A percentile compares a stretch with the other conserved stretches of the same genome.
These are phyloP conservation scores for Turnix velox DNA, from an alignment of 2,113 vertebrate genomes.

Conservation along the genomic window DNA sequence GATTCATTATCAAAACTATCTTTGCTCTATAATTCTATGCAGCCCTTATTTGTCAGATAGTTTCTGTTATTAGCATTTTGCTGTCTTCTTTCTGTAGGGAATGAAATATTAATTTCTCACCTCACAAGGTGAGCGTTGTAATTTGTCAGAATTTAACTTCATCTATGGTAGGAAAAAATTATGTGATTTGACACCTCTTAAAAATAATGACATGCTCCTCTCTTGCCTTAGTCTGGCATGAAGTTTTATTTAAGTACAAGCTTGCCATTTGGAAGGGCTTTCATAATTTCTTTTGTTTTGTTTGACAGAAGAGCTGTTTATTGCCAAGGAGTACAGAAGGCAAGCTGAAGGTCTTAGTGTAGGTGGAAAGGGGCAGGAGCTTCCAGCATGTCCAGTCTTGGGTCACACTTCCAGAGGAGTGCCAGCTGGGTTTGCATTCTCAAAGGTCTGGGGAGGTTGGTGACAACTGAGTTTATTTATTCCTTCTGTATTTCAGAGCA, in stretches of 20 bases:
- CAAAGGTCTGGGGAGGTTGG: neutral
- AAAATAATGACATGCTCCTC: rapidly evolving
- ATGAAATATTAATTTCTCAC: neutral
- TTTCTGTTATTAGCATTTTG: neutral
- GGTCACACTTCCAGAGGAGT: neutral
- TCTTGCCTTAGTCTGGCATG: neutral
- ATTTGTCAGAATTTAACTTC: neutral
- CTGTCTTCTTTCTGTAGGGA: neutral
- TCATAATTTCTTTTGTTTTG: neutral
- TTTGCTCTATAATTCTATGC: neutral
- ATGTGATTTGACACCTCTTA: neutral
- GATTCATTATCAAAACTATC: neutral
- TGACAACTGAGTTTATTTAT: neutral
- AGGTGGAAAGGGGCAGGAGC: neutral
- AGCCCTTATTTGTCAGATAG: neutral
- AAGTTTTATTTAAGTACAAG: neutral
- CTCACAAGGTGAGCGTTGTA: neutral
- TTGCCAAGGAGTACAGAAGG: neutral
- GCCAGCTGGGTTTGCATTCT: neutral
- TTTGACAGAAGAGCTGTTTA: neutral
- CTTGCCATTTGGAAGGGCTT: neutral
- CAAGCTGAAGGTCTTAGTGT: neutral
- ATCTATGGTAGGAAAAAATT: neutral
- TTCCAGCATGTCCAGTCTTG: neutral
- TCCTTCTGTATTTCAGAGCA: neutral